phyloP scores from a whole-genome alignment of 2,113 vertebrate species.

The Lepus europaeus region DNA sequence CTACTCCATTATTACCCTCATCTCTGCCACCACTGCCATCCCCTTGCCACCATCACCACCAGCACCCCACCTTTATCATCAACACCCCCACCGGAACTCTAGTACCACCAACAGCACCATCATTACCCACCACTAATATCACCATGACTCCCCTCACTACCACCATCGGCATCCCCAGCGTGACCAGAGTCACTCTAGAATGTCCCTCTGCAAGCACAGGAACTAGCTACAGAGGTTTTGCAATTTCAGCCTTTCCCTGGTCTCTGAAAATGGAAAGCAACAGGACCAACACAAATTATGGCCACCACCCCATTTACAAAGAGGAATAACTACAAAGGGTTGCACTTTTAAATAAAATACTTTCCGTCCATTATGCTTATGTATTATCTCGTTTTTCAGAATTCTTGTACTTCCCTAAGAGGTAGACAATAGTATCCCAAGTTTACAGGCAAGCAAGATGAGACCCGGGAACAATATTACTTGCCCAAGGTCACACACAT shows the following conservation, averaged over 20 bases:
- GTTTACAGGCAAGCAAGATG: not conserved
- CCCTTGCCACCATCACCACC: not conserved
- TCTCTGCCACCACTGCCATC: not conserved
- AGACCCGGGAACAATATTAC: not conserved
- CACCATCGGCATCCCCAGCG: not conserved
- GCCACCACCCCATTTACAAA: not conserved
- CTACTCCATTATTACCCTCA: no score
- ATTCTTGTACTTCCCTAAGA: not conserved
- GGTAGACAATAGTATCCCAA: not conserved
- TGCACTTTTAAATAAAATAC: constrained; percentile 13
- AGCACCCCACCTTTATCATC: not conserved
- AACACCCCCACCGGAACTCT: not conserved
- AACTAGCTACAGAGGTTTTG: not conserved
- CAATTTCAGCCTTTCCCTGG: not conserved
- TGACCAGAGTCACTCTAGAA: not conserved
- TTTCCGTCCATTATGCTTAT: not conserved
- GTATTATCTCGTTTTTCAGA: constrained; percentile 15
- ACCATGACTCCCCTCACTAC: not conserved
- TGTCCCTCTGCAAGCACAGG: not conserved
- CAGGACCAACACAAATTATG: not conserved
- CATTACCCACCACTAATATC: no score
- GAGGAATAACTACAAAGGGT: not conserved
- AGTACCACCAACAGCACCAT: not conserved
- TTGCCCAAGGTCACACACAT: not conserved
- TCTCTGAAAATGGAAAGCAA: not conserved